A percentile compares a stretch with the other conserved stretches of the same genome.
phyloP scores from a whole-genome alignment of 2,113 vertebrate genomes.

The Tachysurus vachellii region DNA sequence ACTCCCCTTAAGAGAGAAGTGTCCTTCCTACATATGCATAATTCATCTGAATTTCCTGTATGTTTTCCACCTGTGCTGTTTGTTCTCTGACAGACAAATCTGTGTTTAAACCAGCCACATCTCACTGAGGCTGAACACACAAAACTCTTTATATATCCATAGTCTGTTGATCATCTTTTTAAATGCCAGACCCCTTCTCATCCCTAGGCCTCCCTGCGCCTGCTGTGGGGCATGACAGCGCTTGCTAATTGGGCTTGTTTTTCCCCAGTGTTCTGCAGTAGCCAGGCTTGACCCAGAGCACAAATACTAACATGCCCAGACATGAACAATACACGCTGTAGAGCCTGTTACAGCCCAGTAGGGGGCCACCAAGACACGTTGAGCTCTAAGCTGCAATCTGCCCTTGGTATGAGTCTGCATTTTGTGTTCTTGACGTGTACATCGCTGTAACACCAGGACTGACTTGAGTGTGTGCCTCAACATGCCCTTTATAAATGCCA shows the following conservation, averaged over 20 bases:
- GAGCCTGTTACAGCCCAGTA: slow-evolving; percentile 7
- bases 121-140: slow-evolving; percentile 5
- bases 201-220: slow-evolving; percentile 9
- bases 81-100: slow-evolving; percentile 13
- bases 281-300: neutral
- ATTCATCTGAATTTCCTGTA: slow-evolving; percentile 30
- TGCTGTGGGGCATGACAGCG: slow-evolving; percentile 1
- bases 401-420: slow-evolving; percentile 19
- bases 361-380: slow-evolving; percentile 14
- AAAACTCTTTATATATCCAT: slow-evolving; percentile 12
- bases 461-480: too few relatives aligned
- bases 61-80: slow-evolving; percentile 28
- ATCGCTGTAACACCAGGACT: neutral
- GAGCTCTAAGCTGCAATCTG: neutral
- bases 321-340: neutral
- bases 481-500: neutral
- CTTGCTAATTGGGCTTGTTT: slow-evolving; percentile 38
- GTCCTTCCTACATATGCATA: neutral
- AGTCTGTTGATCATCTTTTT: slow-evolving; percentile 36
- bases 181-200: slow-evolving; percentile 39
- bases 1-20: neutral
- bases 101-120: slow-evolving; percentile 29
- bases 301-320: neutral
- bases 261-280: slow-evolving; percentile 27
- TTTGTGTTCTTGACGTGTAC: neutral